Base-by-base conservation (phyloP, 1,140 invertebrate species). In the Ooceraea biroi region DNA sequence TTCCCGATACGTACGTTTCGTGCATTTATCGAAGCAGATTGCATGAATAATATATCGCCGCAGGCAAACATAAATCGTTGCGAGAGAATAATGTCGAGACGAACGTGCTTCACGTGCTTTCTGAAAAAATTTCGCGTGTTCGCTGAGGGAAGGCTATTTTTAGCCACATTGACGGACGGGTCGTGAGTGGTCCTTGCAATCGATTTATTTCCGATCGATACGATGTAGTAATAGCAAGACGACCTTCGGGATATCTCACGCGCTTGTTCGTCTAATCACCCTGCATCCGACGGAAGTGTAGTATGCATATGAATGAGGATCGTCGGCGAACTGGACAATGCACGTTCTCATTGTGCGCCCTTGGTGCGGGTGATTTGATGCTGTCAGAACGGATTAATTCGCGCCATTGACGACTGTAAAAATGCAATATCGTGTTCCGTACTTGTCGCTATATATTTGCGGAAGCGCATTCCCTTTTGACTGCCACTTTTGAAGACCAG, bases 251-350 rank as follows among this genome's bases (percentile, higher is more conserved):
- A 50, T n/a, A 52, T 66, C n/a, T 36, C 68, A 27, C 22, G 8
- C 50, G 25, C 1, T 46, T 22, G 50, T 69, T 52, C 10, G 17
- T 57, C 36, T 80, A 80, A 80, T 80, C 22, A 19, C 11, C 52
- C 55, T n/a, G 52, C 8, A 46, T 58, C 11, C 36, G 48, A 69
- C 63, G 52, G 48, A 71, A 57, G 48, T 57, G 55, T 25, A 57
- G 17, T n/a, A 30, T 46, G 22, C 48, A 30, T 58, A 69, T 69
- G 76, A 80, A 80, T 80, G 65, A 69, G 44, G 41, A 58, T 80
- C 41, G 17, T 69, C 41, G n/a, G 48, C 41, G 69, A 78, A 69
- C 11, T 46, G 10, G 36, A 73, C 19, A 58, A 22, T n/a, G n/a
- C 41, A 36, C 22, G 52, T 60, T 41, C 19, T 17, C n/a, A 41